A percentile compares a stretch with the other conserved stretches of the same genome.
phyloP scores from a whole-genome alignment of 1,140 invertebrate genomes.

The Caenorhabditis brenneri region DNA sequence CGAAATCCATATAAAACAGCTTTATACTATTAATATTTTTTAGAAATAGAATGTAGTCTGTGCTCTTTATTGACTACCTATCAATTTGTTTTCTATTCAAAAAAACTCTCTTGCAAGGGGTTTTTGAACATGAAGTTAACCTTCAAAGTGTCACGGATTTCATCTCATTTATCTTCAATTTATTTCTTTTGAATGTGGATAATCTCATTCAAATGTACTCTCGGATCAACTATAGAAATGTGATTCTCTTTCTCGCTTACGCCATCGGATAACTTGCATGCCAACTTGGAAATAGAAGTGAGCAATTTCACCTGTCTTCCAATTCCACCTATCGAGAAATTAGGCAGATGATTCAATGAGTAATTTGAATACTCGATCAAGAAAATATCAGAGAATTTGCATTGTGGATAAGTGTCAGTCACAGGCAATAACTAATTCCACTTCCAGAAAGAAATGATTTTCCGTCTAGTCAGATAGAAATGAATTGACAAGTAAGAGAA shows the following conservation, averaged over 20 bases:
- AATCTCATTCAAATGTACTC: no score
- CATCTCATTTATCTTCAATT: background rate
- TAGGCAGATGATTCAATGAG: background rate
- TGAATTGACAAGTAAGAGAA: no score
- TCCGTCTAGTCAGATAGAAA: no score
- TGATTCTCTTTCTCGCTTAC: no score
- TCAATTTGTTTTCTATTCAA: no score
- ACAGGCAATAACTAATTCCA: background rate
- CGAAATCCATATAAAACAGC: no score
- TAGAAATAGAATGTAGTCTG: no score
- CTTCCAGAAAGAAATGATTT: no score
- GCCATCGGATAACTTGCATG: background rate
- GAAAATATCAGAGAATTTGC: background rate
- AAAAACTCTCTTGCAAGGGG: no score
- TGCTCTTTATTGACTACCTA: no score
- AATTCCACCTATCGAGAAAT: background rate
- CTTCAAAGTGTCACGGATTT: background rate
- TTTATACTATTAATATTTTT: no score
- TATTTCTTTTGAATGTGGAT: background rate
- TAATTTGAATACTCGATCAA: background rate
- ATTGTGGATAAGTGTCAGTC: background rate
- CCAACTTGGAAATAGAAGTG: background rate
- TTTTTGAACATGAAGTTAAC: background rate
- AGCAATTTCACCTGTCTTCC: background rate
- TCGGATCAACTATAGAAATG: no score